Base-by-base conservation (phyloP, 2,113 vertebrate species). In the Hemiprocne comata region DNA sequence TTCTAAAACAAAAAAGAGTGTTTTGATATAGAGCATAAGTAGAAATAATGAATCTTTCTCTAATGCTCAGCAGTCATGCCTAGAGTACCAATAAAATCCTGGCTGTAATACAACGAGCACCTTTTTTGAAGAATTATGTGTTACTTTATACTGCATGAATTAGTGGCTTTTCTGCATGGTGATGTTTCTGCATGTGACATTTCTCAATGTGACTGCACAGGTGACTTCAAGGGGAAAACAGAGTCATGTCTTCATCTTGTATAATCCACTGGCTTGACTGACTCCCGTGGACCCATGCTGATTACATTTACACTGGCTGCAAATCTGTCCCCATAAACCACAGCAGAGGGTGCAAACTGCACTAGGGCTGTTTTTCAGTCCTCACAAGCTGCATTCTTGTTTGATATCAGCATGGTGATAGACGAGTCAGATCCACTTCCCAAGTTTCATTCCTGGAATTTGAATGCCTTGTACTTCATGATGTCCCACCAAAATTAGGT, bases 91-190 rank as follows among this genome's bases (percentile, higher is more conserved):
- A 7, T 34, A 84, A 66, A 90, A n/a, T 11, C 28, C 42, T 69
- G 73, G 16, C 88, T 92, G 33, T 72, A 65, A n/a, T 65, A 42
- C 6, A 65, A 20, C 58, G 61, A 62, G 75, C 26, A 87, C 12
- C 36, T 77, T 4, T 84, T 90, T 86, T 61, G 29, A 40, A 65
- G 72, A 90, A 46, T 78, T 72, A 26, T 25, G 6, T 82, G 19
- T 90, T 89, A 18, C 11, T 58, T 96, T 81, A 51, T 75, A 20
- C 18, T 51, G 77, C 80, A 92, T 6, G 12, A 75, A 92, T 69
- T 72, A 33, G 28, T 93, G 85, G 29, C 60, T 94, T 94, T 93
- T 95, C 73, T 92, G 62, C 90, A 76, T 62, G 87, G 11, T 69
- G 70, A 46, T 90, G 33, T 90, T 89, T 87, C 40, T 17, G 40